Evolutionary conservation across 1,140 invertebrate genomes (phyloP).

Genomic region (Coenobita brevimanus): DNA sequence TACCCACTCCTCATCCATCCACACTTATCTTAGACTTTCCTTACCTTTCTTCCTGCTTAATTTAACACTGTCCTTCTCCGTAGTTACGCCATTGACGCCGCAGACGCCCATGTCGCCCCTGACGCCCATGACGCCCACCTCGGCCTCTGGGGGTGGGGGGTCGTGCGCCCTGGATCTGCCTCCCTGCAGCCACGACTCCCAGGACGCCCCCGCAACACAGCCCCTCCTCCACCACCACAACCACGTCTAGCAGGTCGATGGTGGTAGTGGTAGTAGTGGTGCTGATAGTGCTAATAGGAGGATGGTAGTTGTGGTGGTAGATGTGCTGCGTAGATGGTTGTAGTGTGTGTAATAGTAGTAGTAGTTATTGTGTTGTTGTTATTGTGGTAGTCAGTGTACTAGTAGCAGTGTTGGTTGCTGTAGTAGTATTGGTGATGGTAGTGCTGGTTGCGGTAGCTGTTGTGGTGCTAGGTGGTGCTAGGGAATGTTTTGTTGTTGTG

Average conservation of each 20-base stretch:
- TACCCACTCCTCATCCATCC: too few species aligned
- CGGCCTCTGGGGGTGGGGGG: conserved; percentile 37
- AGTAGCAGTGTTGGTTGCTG: too few species aligned
- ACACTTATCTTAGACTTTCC: not conserved
- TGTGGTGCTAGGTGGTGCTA: too few species aligned
- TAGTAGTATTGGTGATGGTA: too few species aligned
- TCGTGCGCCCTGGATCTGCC: conserved; percentile 48
- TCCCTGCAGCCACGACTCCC: not conserved
- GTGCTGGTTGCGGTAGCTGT: too few species aligned
- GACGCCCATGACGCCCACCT: conserved; percentile 56
- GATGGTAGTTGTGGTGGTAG: too few species aligned
- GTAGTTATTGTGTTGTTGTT: too few species aligned
- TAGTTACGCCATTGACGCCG: conserved; percentile 47
- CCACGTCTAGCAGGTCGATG: conserved; percentile 49
- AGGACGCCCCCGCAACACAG: conserved; percentile 33
- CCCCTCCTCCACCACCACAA: conserved; percentile 41
- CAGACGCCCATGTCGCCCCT: conserved; percentile 46
- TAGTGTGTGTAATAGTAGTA: too few species aligned
- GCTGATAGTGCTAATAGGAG: too few species aligned
- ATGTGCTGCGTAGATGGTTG: too few species aligned
- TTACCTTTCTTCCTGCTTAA: not conserved
- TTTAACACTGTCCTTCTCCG: not conserved
- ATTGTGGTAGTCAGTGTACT: too few species aligned
- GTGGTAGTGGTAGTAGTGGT: not conserved
- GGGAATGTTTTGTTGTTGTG: too few species aligned